phyloP scores from a whole-genome alignment of 1,140 invertebrate species.

The Druon quercuslanigerum region DNA sequence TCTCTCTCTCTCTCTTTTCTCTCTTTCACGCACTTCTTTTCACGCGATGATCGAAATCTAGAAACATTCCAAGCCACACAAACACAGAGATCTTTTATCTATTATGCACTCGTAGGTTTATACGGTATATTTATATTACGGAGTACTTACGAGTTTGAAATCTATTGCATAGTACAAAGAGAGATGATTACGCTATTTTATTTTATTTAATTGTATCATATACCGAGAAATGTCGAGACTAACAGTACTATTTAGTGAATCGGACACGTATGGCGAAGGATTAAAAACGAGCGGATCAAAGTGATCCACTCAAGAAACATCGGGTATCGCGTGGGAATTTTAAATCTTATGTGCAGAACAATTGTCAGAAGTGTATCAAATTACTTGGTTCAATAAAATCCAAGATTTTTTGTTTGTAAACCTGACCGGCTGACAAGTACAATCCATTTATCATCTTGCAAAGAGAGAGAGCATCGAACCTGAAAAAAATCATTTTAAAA shows the following conservation, averaged over 20 bases:
- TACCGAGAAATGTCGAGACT: constrained; percentile 66
- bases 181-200: constrained; percentile 71
- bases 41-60: background rate
- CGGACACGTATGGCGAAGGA: constrained; percentile 59
- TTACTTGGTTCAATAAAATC: too few relatives aligned
- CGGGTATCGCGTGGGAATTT: constrained; percentile 40
- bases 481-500: too few relatives aligned
- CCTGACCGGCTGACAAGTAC: too few relatives aligned
- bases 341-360: constrained; percentile 50
- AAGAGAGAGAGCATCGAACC: too few relatives aligned
- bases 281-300: constrained; percentile 42
- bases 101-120: constrained; percentile 70
- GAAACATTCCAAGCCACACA: constrained; percentile 48
- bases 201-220: constrained; percentile 65
- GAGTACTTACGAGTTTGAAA: constrained; percentile 68
- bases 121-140: constrained; percentile 61
- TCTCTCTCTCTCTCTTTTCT: background rate
- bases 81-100: constrained; percentile 71
- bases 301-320: background rate
- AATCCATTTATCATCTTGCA: too few relatives aligned
- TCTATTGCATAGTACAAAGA: constrained; percentile 74
- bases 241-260: constrained; percentile 59
- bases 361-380: background rate
- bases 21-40: too few relatives aligned
- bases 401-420: too few relatives aligned